Evolutionary conservation across 2,888 invertebrate species (phyloP), one percentile per base, ranked within the genome.

Genomic region (Oligia strigilis): DNA sequence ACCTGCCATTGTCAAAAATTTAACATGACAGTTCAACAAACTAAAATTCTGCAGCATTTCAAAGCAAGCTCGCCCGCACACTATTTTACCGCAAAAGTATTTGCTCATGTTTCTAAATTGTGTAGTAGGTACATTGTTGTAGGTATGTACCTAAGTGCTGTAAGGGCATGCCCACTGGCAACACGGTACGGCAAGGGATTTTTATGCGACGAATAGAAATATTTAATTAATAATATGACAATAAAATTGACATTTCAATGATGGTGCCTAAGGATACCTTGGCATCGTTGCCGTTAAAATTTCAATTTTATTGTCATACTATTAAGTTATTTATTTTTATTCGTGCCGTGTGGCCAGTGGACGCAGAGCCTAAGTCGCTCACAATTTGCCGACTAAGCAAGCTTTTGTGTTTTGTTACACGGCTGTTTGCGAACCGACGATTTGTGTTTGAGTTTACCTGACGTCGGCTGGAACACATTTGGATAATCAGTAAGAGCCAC

Each of bases 91-190:
- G 13, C 40, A 29, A 58, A 62, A 67, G 40, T 79, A 72, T 65
- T 81, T 81, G 49, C 36, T 80, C 23, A 64, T 36, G 64, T 81
- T 65, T 55, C 36, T 81, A 29, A 64, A 81, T 80, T 71, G 23
- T 55, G 43, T 13, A 64, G 46, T 71, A 71, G 40, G 36, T 46
- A 70, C 52, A 52, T 52, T 69, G 40, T 60, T 69, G 29, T 23
- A 43, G n/a, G 14, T 71, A 36, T 52, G 29, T 29, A 36, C 52
- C 17, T 69, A 67, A 60, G 8, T 62, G 19, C 46, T 62, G 9
- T 52, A 23, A 43, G 29, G n/a, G 23, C 23, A 9, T 14, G 17
- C 9, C 1, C 55, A 55, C 58, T n/a, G n/a, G 5, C 9, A 17
- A 11, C 23, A 23, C 19, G 8, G 29, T 4, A 23, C 5, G 1